These are phyloP conservation scores for Archips xylosteana DNA, from an alignment of 2,888 invertebrate genomes.

Conservation along the genomic window DNA sequence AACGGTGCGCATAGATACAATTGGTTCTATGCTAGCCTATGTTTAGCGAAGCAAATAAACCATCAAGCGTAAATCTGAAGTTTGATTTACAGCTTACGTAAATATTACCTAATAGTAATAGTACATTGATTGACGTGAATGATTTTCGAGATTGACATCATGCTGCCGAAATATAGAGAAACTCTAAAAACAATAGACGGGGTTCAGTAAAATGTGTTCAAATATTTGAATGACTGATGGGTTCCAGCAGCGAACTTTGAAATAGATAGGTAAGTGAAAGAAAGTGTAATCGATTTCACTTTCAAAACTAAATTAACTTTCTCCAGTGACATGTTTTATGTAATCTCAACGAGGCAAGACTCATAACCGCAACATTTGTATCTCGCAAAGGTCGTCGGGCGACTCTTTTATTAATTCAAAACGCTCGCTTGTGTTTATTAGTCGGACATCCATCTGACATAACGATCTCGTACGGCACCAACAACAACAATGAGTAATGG, in stretches of 20 bases:
- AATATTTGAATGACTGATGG: constrained; percentile 58
- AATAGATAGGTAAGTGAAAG: constrained; percentile 78
- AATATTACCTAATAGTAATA: constrained; percentile 1
- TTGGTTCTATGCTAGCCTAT: not conserved
- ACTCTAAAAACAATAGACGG: constrained; percentile 19
- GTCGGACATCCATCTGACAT: constrained; percentile 43
- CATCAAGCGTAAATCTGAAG: not conserved
- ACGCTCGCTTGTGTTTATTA: constrained; percentile 50
- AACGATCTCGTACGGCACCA: constrained; percentile 39
- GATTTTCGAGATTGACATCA: constrained; percentile 1
- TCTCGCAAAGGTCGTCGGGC: constrained; percentile 75
- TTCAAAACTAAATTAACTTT: constrained; percentile 86
- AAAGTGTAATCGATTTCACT: constrained; percentile 86
- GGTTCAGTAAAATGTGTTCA: constrained; percentile 40
- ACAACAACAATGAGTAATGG: constrained; percentile 29
- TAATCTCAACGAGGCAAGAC: constrained; percentile 80
- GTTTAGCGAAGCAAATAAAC: not conserved
- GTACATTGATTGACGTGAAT: constrained; percentile 7
- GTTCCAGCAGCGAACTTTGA: constrained; percentile 70
- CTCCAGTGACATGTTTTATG: constrained; percentile 84
- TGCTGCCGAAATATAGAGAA: constrained; percentile 14
- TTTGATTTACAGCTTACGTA: constrained; percentile 5
- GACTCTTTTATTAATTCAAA: constrained; percentile 55
- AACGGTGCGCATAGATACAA: not conserved
- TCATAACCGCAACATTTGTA: constrained; percentile 77